Evolutionary conservation across 2,888 invertebrate genomes (phyloP), one percentile per base, ranked within the genome.

Genomic region (Pandemis heparana): DNA sequence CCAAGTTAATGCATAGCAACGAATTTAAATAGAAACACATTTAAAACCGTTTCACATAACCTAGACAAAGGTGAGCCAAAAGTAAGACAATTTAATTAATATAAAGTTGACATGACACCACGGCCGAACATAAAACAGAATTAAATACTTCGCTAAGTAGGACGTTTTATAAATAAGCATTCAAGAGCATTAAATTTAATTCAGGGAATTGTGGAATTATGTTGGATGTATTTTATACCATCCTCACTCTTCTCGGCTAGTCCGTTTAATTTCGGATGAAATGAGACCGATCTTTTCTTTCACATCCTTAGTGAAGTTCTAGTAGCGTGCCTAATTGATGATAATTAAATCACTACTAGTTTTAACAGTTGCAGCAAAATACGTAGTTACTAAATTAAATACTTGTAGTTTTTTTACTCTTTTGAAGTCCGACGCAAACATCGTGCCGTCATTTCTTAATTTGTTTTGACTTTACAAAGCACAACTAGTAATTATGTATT

Each of bases 381-480:
- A 32, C 23, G 2, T 2, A 4, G 23, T 32, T 32, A 32, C 23
- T 32, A 32, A 32, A 32, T 32, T 32, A 32, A 32, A 32, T 32
- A 43, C 43, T 43, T 43, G 9, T 18, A 0, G 1, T 32, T 32
- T 59, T 32, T 9, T 59, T 32, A 41, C 12, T 43, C 43, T 43
- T 43, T 43, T 60, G 38, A 60, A n/a, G 60, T 60, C 2, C 0
- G 38, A 9, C 7, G 14, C n/a, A n/a, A n/a, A 32, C n/a, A 38
- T 7, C n/a, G n/a, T 12, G n/a, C 38, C 8, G 60, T 60, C 38
- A 32, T 60, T 14, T 14, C 60, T 38, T 38, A 60, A 60, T 60
- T 23, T 38, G 60, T 38, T 60, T 60, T 60, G 60, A 38, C 38
- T 38, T 38, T 38, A n/a, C 60, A 60, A 60, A 60, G 60, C n/a